Percentiles rank a stretch among this genome's conserved stretches.
Conservation (phyloP, 2,797 vertebrate species). For the Natrix natrix region DNA sequence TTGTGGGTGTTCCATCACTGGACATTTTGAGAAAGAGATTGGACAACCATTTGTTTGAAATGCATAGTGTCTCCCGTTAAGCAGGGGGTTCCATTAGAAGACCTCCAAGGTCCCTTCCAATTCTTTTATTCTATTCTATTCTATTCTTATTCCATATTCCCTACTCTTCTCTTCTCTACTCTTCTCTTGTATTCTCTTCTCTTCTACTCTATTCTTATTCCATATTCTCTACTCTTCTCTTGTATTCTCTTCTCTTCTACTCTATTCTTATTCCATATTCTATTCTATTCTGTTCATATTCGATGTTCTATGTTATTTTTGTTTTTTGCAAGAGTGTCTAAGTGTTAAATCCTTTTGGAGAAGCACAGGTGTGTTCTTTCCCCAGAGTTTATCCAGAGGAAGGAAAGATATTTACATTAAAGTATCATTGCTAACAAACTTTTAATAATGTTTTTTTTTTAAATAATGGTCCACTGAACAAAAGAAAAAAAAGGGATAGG, state of each 20-base stretch:
- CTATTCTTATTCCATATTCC: too few species aligned
- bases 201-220: too few species aligned
- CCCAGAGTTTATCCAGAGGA: not conserved
- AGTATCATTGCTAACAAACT: not conserved
- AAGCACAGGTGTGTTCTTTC: not conserved
- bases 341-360: not conserved
- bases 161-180: not conserved
- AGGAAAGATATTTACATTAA: not conserved
- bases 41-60: not conserved
- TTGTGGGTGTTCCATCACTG: not conserved
- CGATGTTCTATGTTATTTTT: not conserved
- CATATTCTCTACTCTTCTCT: too few species aligned
- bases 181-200: too few species aligned
- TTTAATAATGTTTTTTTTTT: not conserved
- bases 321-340: not conserved
- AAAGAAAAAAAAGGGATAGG: not conserved
- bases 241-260: too few species aligned
- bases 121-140: not conserved
- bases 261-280: too few species aligned
- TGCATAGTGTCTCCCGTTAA: not conserved
- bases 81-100: not conserved
- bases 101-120: not conserved
- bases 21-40: not conserved
- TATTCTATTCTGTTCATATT: too few species aligned
- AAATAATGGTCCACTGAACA: not conserved